Evolutionary conservation across 1,140 invertebrate genomes (phyloP), one percentile per base, ranked within the genome.

Genomic region (Drosophila parvula): DNA sequence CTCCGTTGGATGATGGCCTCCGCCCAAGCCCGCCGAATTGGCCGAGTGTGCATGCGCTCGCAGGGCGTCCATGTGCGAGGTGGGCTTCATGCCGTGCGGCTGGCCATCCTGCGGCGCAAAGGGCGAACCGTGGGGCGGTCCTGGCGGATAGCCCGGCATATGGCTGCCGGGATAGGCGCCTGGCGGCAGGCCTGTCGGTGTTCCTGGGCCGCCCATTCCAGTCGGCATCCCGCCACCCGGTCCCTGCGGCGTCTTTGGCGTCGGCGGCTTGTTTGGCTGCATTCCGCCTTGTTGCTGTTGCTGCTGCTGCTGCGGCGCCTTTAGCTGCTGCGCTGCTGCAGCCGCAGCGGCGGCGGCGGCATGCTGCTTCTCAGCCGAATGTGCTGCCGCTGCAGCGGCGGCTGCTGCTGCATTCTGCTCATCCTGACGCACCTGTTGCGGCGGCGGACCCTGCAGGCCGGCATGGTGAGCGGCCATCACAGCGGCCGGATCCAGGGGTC

Each of bases 11-110:
- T 94, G 93, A 83, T 93, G 93, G 38, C 92, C 84, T 0, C 92
- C 74, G 38, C 90, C 76, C 60, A 91, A 10, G 5, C 90, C 79
- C 48, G 74, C 65, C 36, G 82, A 81, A 47, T 88, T 92, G 16
- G 91, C 91, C 7, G 91, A 92, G 71, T 92, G 91, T 6, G 94
- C 94, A 84, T 94, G 94, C 9, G 94, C 94, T 57, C 94, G 80
- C 48, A 94, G 65, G 3, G 94, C 94, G 59, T 94, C 94, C 69
- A 95, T 93, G 12, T 94, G 94, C 58, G 94, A 94, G 10, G 93
- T 93, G 27, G 91, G 91, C 58, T 92, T 92, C 5, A 91, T 61
- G 6, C 83, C 78, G 41, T 90, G 83, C 11, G 60, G 85, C 44
- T 83, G 85, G n/a, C 79, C 84, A 64, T 91, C 90, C 51, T 92